These are phyloP conservation scores for Pocillopora grandis DNA, from an alignment of 92 coral and sea anemone genomes.

Conservation along the genomic window DNA sequence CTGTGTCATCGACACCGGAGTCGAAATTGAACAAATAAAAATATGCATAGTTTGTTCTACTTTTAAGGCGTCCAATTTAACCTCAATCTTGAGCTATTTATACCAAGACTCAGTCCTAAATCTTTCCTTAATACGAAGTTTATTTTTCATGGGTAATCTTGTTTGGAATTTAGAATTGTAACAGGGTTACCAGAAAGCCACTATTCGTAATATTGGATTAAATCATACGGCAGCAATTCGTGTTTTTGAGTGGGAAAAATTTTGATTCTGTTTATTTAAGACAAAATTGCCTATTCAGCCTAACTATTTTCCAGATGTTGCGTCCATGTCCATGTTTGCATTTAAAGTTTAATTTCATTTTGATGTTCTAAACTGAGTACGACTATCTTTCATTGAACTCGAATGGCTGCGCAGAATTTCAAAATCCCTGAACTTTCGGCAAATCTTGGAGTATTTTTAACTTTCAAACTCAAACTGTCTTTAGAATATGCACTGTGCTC, in stretches of 20 bases:
- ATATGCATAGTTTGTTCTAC: background rate
- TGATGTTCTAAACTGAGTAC: background rate
- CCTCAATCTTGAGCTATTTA: background rate
- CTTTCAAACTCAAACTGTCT: background rate
- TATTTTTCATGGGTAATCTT: constrained; percentile 8
- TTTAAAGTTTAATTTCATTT: constrained; percentile 2
- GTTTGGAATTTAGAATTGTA: constrained; percentile 22
- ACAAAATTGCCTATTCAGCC: background rate
- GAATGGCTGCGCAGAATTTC: background rate
- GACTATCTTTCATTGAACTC: background rate
- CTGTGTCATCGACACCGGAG: constrained; percentile 3
- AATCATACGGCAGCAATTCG: background rate
- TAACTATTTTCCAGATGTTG: background rate
- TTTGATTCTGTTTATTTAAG: background rate
- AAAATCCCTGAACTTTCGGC: background rate
- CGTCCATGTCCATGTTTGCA: background rate
- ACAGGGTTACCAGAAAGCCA: constrained; percentile 2
- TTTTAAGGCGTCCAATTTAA: background rate
- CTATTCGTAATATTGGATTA: constrained; percentile 23
- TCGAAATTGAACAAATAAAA: constrained; percentile 10
- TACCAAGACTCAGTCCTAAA: background rate
- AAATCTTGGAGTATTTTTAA: background rate
- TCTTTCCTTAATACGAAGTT: constrained; percentile 21
- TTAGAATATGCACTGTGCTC: background rate
- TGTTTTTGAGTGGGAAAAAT: background rate